phyloP scores from a whole-genome alignment of 2,113 vertebrate species.

The Thalassoma bifasciatum region DNA sequence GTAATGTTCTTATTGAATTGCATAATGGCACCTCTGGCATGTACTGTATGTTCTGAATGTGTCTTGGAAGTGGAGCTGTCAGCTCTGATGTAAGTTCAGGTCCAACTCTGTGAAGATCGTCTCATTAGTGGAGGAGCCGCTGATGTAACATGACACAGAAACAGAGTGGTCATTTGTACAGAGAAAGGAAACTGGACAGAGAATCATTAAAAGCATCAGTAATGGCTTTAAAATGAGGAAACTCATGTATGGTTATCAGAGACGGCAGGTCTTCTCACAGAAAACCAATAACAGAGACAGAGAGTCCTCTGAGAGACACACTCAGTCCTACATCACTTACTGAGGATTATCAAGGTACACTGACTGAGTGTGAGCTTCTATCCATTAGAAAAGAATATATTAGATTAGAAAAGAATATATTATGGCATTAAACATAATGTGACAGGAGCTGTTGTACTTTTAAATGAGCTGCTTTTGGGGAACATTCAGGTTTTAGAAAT shows the following conservation, averaged over 20 bases:
- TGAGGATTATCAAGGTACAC: neutral
- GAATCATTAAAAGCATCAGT: conserved; percentile 5
- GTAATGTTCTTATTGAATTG: no score
- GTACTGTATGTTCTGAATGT: neutral
- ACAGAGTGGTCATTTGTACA: conserved; percentile 19
- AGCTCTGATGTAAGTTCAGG: conserved; percentile 6
- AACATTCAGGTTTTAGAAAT: no score
- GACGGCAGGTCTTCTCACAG: neutral
- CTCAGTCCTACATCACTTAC: neutral
- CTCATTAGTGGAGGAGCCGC: conserved; percentile 26
- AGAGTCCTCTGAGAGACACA: neutral
- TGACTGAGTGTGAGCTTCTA: neutral
- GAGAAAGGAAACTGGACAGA: neutral
- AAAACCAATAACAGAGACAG: no score
- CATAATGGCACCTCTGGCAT: neutral
- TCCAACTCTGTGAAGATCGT: neutral
- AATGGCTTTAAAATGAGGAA: neutral
- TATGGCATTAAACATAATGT: no score
- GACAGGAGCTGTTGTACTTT: no score
- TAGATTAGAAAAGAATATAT: no score
- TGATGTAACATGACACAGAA: conserved; percentile 4
- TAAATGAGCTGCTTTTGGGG: no score
- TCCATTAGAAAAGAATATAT: no score
- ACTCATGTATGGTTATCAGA: neutral
- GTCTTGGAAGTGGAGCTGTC: neutral